A percentile compares a stretch with the other conserved stretches of the same genome.
phyloP scores from a whole-genome alignment of 2,888 invertebrate species.

The Drosophila multiciliata region DNA sequence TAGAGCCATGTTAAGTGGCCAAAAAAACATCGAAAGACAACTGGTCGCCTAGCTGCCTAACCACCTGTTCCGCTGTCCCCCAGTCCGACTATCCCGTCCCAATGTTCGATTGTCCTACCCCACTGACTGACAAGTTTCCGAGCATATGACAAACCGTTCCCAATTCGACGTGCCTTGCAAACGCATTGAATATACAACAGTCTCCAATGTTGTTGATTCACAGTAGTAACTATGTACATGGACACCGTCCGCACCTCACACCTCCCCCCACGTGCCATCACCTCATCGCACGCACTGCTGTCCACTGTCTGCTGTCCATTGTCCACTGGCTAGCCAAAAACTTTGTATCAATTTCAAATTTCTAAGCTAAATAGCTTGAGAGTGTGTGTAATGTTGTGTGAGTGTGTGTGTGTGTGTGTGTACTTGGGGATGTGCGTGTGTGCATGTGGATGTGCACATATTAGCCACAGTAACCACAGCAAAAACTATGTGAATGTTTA shows the following conservation, averaged over 20 bases:
- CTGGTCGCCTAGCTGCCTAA: constrained; percentile 4
- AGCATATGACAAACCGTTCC: constrained; percentile 33
- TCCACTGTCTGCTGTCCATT: constrained; percentile 19
- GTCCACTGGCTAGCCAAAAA: constrained; percentile 57
- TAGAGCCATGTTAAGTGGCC: constrained; percentile 40
- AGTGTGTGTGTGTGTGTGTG: constrained; percentile 53
- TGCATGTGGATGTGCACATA: constrained; percentile 54
- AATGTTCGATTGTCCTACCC: constrained; percentile 11
- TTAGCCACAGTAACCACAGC: constrained; percentile 66
- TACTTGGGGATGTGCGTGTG: constrained; percentile 30
- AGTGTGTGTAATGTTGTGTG: constrained; percentile 37
- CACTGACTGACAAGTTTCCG: constrained; percentile 42
- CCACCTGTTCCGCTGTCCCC: background rate
- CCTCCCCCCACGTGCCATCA: background rate
- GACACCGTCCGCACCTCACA: constrained; percentile 2
- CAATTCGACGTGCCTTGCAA: constrained; percentile 16
- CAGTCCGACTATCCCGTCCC: constrained; percentile 1
- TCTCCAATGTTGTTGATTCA: constrained; percentile 44
- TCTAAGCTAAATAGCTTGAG: constrained; percentile 62
- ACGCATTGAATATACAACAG: constrained; percentile 59
- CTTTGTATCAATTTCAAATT: constrained; percentile 63
- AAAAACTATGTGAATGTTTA: constrained; percentile 45
- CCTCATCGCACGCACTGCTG: constrained; percentile 42
- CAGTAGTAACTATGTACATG: constrained; percentile 17
- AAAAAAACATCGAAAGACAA: constrained; percentile 10